Evolutionary conservation across 2,113 vertebrate species (phyloP).

Genomic region (Seriola quinqueradiata): DNA sequence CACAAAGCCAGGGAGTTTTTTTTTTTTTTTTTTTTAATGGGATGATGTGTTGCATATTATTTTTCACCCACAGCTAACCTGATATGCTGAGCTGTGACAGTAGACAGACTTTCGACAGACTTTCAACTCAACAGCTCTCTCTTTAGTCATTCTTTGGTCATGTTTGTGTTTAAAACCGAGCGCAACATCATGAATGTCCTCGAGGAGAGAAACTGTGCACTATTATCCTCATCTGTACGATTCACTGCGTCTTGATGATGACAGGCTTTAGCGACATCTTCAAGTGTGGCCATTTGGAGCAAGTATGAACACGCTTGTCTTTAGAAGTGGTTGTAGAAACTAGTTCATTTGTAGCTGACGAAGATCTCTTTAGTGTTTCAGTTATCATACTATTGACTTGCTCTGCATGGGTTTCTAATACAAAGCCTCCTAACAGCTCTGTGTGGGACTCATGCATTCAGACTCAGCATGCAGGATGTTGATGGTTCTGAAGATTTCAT

Average conservation of each 20-base stretch:
- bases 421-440: constrained; percentile 26
- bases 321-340: neutral
- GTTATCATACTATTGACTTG: neutral
- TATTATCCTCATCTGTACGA: no score
- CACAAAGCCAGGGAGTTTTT: neutral
- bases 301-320: neutral
- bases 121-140: neutral
- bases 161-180: neutral
- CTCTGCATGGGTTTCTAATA: neutral
- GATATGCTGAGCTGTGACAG: no score
- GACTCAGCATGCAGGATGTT: constrained; percentile 25
- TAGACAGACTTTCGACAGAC: no score
- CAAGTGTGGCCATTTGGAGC: neutral
- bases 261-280: neutral
- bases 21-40: neutral
- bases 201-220: no score
- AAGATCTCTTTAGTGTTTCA: no score
- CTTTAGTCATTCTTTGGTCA: neutral
- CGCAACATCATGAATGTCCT: neutral
- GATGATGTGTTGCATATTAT: constrained; percentile 1
- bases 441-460: constrained; percentile 7
- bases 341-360: no score
- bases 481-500: constrained; percentile 40
- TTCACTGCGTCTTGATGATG: no score
- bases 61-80: no score